Evolutionary conservation across 2,888 invertebrate genomes (phyloP), one percentile per base, ranked within the genome.

Genomic region (Dichetophora obliterata): DNA sequence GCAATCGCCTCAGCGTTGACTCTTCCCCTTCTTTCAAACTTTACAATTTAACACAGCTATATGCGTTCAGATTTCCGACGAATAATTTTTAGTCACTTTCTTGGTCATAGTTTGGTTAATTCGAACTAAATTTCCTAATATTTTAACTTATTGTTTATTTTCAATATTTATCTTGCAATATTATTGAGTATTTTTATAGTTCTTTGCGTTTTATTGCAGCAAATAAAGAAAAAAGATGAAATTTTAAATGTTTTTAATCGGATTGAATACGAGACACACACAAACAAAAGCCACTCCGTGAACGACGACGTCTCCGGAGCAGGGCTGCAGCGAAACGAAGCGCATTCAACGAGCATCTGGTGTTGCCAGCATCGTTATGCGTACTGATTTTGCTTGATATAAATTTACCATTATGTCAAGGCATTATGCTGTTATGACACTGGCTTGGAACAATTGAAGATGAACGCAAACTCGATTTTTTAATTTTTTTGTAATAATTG

Each of bases 231-330:
- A 19, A 71, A 59, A 19, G n/a, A 27, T 16, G 31, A 31, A 27
- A 63, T 65, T 37, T 6, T 19, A 48, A 73, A 52, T 73, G 48
- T 65, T 63, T 63, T 73, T 24, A 72, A 72, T 48, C 27, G 22
- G 52, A 59, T n/a, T 61, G n/a, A 72, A 72, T 57, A 57, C 59
- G 59, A 72, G 61, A 72, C 48, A 61, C 59, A 71, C 57, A 65
- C 65, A 65, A 22, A 57, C 59, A 24, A 19, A 70, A 14, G 57
- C 71, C 72, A 59, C 72, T 61, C 43, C 72, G 48, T 48, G 50
- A 50, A 61, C 72, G 48, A 72, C 43, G 61, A 48, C 70, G 34
- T 52, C 27, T 68, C 9, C 68, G 50, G 48, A 68, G 52, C 27
- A 16, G 19, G 11, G 11, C 16, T 24, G 27, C 68, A 43, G 19